Percentiles rank a stretch among this genome's conserved stretches.
phyloP scores from a whole-genome alignment of 1,140 invertebrate genomes.

The Drosophila azteca region DNA sequence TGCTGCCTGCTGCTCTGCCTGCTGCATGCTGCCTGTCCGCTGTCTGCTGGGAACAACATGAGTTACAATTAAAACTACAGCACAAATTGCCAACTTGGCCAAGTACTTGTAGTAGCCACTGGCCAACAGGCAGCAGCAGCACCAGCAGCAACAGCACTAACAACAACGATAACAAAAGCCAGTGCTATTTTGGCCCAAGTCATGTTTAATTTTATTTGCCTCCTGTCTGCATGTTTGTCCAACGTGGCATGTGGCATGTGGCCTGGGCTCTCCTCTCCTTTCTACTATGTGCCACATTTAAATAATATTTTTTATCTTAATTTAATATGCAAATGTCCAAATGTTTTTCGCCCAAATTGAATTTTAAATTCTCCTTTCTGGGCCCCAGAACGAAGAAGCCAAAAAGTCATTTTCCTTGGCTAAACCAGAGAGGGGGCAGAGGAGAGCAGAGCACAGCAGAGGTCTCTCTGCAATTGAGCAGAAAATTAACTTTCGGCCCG shows the following conservation, averaged over 20 bases:
- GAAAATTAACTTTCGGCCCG: constrained; percentile 56
- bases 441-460: constrained; percentile 5
- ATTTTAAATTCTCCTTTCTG: constrained; percentile 59
- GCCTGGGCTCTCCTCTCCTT: not conserved
- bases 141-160: not conserved
- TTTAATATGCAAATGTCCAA: constrained; percentile 78
- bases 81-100: constrained; percentile 59
- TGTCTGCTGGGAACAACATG: constrained; percentile 60
- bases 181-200: constrained; percentile 51
- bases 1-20: constrained; percentile 16
- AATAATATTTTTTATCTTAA: constrained; percentile 72
- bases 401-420: constrained; percentile 20
- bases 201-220: constrained; percentile 68
- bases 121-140: constrained; percentile 17
- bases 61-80: constrained; percentile 76
- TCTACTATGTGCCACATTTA: constrained; percentile 49
- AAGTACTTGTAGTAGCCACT: constrained; percentile 33
- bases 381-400: constrained; percentile 5
- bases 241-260: constrained; percentile 11
- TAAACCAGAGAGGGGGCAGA: too few species aligned
- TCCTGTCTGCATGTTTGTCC: constrained; percentile 40
- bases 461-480: constrained; percentile 55
- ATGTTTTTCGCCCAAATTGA: constrained; percentile 65
- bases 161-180: constrained; percentile 29
- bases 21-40: constrained; percentile 1